These are phyloP conservation scores for Cyclura pinguis DNA, from an alignment of 2,797 vertebrate genomes.

Conservation along the genomic window DNA sequence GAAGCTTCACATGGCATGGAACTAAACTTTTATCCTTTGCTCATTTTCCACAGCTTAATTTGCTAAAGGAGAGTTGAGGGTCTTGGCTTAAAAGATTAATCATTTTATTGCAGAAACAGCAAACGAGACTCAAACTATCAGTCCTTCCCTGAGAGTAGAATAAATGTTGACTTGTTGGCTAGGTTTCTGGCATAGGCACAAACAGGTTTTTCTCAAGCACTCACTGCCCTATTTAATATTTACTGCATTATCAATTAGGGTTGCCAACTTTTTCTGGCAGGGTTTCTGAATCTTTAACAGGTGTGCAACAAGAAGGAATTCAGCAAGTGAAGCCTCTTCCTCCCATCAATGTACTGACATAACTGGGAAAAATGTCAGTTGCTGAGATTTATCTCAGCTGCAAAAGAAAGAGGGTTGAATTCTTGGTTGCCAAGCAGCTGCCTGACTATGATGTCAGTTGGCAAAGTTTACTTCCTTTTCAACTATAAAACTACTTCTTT, in stretches of 20 bases:
- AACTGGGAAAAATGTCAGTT: background rate
- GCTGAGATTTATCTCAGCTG: no score
- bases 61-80: background rate
- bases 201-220: background rate
- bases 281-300: background rate
- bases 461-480: background rate
- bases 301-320: background rate
- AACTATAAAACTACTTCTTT: background rate
- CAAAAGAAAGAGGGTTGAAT: background rate
- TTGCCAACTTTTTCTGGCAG: slow-evolving; percentile 9
- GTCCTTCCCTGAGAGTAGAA: no score
- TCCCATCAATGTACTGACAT: background rate
- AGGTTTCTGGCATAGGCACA: background rate
- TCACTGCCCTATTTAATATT: background rate
- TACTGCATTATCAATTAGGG: background rate
- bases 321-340: background rate
- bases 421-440: background rate
- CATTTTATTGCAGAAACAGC: background rate
- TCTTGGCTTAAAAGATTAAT: background rate
- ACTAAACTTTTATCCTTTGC: background rate
- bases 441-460: background rate
- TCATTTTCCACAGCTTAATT: background rate
- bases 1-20: background rate
- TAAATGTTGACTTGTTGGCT: background rate
- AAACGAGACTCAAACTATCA: background rate